phyloP scores from a whole-genome alignment of 2,797 vertebrate species.

The Tamandua tetradactyla region DNA sequence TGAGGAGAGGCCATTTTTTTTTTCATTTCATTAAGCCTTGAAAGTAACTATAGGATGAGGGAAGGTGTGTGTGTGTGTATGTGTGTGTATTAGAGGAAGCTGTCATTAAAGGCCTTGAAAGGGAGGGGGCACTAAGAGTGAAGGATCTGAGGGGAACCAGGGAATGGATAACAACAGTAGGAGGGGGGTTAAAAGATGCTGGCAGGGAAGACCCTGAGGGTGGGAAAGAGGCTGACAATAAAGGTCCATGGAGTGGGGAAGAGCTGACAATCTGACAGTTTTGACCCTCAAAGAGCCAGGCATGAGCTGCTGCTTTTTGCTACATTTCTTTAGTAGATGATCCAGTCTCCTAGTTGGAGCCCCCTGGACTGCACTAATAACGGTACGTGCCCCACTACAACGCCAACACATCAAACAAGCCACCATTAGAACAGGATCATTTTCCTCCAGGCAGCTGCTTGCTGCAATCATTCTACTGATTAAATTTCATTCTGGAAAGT shows the following conservation, averaged over 20 bases:
- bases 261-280: conserved; percentile 43
- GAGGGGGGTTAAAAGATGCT: neutral
- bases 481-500: conserved; percentile 81
- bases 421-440: conserved; percentile 78
- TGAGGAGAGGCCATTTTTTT: conserved; percentile 44
- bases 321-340: conserved; percentile 55
- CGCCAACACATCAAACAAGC: conserved; percentile 78
- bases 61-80: neutral
- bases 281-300: neutral
- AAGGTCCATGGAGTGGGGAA: conserved; percentile 40
- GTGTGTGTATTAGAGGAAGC: neutral
- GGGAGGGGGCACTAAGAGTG: neutral
- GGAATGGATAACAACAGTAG: conserved; percentile 22
- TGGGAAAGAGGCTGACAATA: conserved; percentile 11
- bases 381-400: conserved; percentile 69
- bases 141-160: conserved; percentile 1
- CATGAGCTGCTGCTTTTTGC: neutral
- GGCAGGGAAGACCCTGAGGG: conserved; percentile 22
- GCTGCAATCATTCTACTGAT: conserved; percentile 81
- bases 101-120: conserved; percentile 45
- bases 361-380: conserved; percentile 67
- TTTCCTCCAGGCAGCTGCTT: conserved; percentile 80
- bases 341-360: conserved; percentile 43
- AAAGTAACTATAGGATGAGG: neutral
- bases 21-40: conserved; percentile 49